Evolutionary conservation across 1,140 invertebrate species (phyloP), one percentile per base, ranked within the genome.

Genomic region (Nasonia longicornis): DNA sequence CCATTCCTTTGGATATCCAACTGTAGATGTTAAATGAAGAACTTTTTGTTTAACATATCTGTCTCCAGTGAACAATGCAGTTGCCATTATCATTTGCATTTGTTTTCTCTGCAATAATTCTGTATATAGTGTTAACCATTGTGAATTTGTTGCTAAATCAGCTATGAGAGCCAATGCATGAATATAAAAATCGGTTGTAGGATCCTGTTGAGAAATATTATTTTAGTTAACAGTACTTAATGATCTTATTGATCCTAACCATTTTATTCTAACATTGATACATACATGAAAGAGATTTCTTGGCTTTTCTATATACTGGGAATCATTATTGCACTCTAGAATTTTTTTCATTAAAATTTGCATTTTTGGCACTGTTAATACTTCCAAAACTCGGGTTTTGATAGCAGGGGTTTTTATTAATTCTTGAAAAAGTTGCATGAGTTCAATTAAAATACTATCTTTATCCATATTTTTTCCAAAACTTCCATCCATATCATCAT

Each of bases 61-160:
- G 12, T 90, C 88, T 14, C 92, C 90, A 7, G 86, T 89, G 83
- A 90, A 92, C 16, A 93, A 86, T 16, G 90, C 91, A 64, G 91
- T 84, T 10, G 92, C 92, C 48, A 93, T 87, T 12, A 91, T 87
- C 86, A 91, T 91, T 84, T 92, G 91, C 14, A 92, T 89, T 85
- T 91, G 89, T 83, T 89, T 91, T 8, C 88, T 89, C 79, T 89
- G 84, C 66, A 92, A 85, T 20, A 93, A 82, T 78, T 91, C 89
- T 16, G 87, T 85, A 79, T 91, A 91, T 16, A 92, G 81, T 22
- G 89, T 87, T 31, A 90, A 80, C 92, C 92, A 93, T 58, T 87
- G 84, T 0, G 87, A 85, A 86, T 90, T 86, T 45, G 87, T 82
- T 8, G 89, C 88, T 48, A 93, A 85, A 84, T 92, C 89, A 16